Evolutionary conservation across 1,140 invertebrate species (phyloP).

Genomic region (Lutraria rhynchaena): DNA sequence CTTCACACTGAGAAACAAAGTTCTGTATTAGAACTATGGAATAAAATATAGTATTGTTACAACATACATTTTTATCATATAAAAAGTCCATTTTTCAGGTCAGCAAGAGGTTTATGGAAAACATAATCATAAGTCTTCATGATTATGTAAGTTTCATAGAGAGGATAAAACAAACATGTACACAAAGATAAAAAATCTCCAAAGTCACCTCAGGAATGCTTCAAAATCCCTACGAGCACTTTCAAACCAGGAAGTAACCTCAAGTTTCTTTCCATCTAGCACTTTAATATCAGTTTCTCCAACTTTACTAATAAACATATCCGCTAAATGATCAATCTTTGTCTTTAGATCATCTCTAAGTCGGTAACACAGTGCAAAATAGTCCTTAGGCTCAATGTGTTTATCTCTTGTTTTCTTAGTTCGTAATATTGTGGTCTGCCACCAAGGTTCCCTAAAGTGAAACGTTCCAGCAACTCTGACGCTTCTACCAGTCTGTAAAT

Average conservation of each 20-base stretch:
- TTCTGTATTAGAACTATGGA: no score
- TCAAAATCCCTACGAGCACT: slow-evolving; percentile 6
- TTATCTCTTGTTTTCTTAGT: slow-evolving; percentile 47
- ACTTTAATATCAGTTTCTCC: slow-evolving; percentile 31
- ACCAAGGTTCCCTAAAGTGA: slow-evolving; percentile 69
- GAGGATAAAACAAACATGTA: no score
- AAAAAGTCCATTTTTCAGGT: no score
- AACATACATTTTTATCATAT: no score
- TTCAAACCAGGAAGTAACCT: slow-evolving; percentile 20
- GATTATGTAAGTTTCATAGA: no score
- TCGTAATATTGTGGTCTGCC: slow-evolving; percentile 64
- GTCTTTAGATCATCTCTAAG: slow-evolving; percentile 59
- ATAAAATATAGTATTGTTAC: no score
- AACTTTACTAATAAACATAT: slow-evolving; percentile 55
- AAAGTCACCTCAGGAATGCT: neutral
- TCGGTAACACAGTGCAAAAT: slow-evolving; percentile 50
- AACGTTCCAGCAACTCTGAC: slow-evolving; percentile 59
- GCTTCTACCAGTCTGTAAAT: slow-evolving; percentile 31
- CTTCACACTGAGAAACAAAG: slow-evolving; percentile 12
- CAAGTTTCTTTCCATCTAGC: neutral
- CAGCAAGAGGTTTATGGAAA: no score
- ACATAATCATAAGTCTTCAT: no score
- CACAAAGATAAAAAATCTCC: no score
- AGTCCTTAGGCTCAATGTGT: slow-evolving; percentile 53
- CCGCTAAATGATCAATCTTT: slow-evolving; percentile 32